phyloP scores from a whole-genome alignment of 2,797 vertebrate species.

The Poeciliopsis paucimaculata region DNA sequence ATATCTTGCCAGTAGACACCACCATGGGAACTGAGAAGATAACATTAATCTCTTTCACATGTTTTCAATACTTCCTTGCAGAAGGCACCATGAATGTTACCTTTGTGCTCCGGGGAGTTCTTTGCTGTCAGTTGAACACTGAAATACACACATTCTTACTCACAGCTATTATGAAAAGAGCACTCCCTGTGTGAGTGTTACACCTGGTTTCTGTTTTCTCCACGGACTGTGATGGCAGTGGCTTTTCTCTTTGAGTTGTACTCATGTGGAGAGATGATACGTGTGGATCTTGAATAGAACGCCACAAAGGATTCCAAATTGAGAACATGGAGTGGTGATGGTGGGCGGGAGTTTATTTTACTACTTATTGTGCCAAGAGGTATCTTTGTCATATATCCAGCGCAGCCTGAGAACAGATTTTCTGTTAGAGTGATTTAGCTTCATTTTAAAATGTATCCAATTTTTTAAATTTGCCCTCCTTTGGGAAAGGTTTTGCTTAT shows the following conservation, averaged over 20 bases:
- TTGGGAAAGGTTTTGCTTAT: neutral
- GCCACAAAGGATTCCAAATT: constrained; percentile 76
- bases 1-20: constrained; percentile 45
- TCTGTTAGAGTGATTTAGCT: neutral
- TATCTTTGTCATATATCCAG: constrained; percentile 52
- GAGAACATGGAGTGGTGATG: constrained; percentile 39
- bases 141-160: constrained; percentile 16
- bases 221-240: constrained; percentile 52
- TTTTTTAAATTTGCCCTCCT: neutral
- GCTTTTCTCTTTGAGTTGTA: constrained; percentile 73
- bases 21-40: constrained; percentile 69
- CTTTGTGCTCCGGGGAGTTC: constrained; percentile 66
- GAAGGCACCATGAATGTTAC: constrained; percentile 66
- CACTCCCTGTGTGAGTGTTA: constrained; percentile 66
- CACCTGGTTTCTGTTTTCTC: constrained; percentile 80
- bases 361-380: constrained; percentile 41
- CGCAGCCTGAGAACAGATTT: constrained; percentile 17
- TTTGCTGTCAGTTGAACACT: constrained; percentile 43
- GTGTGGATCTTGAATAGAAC: constrained; percentile 80
- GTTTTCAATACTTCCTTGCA: constrained; percentile 64
- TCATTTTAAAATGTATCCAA: neutral
- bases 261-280: constrained; percentile 79
- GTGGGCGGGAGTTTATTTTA: constrained; percentile 65
- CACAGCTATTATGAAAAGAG: constrained; percentile 61
- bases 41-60: constrained; percentile 66